Evolutionary conservation across 2,797 vertebrate species (phyloP).

Genomic region (Gambelia wislizenii): DNA sequence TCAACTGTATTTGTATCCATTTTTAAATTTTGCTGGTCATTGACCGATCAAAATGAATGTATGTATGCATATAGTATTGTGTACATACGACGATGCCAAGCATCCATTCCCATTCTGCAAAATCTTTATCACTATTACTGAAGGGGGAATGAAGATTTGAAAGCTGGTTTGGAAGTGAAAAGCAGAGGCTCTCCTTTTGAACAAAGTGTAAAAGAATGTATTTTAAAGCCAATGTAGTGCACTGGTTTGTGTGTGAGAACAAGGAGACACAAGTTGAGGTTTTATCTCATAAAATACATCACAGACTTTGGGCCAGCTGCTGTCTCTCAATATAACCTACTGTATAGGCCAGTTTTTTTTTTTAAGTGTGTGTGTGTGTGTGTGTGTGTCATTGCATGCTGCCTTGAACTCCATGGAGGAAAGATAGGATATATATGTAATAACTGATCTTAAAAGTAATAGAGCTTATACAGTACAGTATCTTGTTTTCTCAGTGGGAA

Average conservation of each 20-base stretch:
- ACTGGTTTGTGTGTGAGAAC: not conserved
- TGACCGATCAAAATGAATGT: no score
- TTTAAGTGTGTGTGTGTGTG: no score
- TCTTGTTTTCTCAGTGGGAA: not conserved
- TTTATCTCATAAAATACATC: not conserved
- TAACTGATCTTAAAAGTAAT: not conserved
- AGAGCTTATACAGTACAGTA: not conserved
- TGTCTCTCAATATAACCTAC: not conserved
- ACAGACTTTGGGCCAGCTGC: not conserved
- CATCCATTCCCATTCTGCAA: not conserved
- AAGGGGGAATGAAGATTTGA: not conserved
- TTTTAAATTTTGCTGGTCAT: no score
- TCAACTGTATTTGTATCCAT: no score
- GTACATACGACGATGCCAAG: not conserved
- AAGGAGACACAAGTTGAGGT: not conserved
- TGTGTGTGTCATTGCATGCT: not conserved
- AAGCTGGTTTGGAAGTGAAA: not conserved
- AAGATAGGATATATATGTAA: not conserved
- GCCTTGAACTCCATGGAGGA: not conserved
- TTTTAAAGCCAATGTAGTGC: not conserved
- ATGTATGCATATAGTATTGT: no score
- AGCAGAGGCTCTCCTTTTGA: not conserved
- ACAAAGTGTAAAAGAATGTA: not conserved
- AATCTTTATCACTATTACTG: not conserved
- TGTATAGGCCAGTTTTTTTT: not conserved